These are phyloP conservation scores for Cynopterus brachyotis DNA, from an alignment of 2,113 vertebrate genomes.

Conservation along the genomic window DNA sequence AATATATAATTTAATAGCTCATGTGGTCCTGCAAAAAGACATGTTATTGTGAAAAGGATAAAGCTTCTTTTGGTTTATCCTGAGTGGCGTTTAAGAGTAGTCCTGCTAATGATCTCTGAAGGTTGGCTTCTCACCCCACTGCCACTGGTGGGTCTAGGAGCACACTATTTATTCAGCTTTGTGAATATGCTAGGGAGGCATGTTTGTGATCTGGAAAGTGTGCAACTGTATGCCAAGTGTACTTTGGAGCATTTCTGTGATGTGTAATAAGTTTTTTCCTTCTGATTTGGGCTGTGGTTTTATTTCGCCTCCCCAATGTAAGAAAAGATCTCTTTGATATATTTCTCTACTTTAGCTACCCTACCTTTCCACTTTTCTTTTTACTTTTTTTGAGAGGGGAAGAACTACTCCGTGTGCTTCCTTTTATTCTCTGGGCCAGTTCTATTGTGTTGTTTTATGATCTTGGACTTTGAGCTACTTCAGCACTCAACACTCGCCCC, in stretches of 20 bases:
- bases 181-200: not conserved
- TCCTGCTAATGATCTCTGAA: not conserved
- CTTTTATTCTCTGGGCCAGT: constrained; percentile 27
- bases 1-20: not conserved
- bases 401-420: not conserved
- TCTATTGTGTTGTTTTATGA: not conserved
- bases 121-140: not conserved
- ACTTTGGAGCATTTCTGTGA: not conserved
- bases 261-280: not conserved
- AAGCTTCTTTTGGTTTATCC: not conserved
- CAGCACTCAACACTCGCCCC: not conserved
- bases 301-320: not conserved
- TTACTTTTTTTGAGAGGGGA: not conserved
- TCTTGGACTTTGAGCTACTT: constrained; percentile 25
- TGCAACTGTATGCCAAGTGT: not conserved
- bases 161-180: constrained; percentile 30
- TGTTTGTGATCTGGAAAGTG: not conserved
- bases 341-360: not conserved
- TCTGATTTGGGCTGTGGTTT: not conserved
- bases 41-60: not conserved
- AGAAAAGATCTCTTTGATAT: not conserved
- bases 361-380: not conserved
- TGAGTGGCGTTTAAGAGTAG: not conserved
- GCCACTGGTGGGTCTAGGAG: not conserved
- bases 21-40: not conserved